phyloP scores from a whole-genome alignment of 2,888 invertebrate species.

The Caenorhabditis sp. region DNA sequence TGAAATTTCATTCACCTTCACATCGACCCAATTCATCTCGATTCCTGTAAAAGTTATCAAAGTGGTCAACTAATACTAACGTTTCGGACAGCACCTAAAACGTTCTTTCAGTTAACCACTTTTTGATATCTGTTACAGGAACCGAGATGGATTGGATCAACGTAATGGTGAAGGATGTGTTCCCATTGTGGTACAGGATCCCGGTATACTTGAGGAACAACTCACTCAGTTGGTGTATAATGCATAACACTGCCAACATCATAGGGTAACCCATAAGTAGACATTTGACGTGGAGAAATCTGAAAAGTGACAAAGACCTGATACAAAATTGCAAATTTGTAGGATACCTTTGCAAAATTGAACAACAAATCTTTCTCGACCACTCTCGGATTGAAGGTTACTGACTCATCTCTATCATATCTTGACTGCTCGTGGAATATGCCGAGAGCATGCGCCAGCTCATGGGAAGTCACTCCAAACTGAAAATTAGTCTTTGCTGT shows the following conservation, averaged over 20 bases:
- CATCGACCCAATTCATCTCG: no score
- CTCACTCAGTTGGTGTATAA: constrained; percentile 73
- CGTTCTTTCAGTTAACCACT: no score
- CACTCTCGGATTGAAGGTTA: constrained; percentile 68
- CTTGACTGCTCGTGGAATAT: constrained; percentile 75
- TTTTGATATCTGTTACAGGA: no score
- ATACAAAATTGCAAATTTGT: not conserved
- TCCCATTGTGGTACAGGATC: no score
- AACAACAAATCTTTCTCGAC: constrained; percentile 67
- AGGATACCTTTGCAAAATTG: constrained; percentile 73
- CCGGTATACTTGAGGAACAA: not conserved
- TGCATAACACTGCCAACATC: constrained; percentile 77
- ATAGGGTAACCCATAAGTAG: constrained; percentile 73
- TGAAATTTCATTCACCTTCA: constrained; percentile 6
- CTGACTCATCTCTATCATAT: constrained; percentile 70
- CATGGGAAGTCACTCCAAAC: constrained; percentile 77
- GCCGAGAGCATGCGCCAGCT: constrained; percentile 75
- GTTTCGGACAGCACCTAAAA: no score
- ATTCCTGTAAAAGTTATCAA: no score
- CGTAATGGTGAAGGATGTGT: no score
- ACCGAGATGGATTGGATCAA: no score
- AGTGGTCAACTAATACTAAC: no score
- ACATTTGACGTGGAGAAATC: constrained; percentile 66
- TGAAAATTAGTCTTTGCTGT: constrained; percentile 43
- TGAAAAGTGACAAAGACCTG: not conserved